A percentile compares a stretch with the other conserved stretches of the same genome.
Evolutionary conservation across 2,888 invertebrate species (phyloP).

Genomic region (Tortrix viridana): DNA sequence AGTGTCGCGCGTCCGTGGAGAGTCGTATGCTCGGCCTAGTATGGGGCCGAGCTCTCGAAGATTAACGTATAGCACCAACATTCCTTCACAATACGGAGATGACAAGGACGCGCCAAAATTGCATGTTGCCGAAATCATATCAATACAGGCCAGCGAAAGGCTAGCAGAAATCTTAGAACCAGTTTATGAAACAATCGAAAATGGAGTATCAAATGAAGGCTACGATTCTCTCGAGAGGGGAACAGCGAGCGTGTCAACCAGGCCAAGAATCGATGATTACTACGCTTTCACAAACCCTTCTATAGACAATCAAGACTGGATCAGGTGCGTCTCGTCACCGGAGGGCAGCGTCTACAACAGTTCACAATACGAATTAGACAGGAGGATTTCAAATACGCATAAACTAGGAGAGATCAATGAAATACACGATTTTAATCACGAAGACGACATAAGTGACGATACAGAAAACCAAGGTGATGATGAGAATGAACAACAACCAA

Average conservation of each 20-base stretch:
- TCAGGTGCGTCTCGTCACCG: conserved; percentile 62
- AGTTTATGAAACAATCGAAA: conserved; percentile 72
- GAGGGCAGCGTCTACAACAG: conserved; percentile 65
- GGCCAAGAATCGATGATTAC: conserved; percentile 60
- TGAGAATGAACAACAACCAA: conserved; percentile 33
- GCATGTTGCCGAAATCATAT: conserved; percentile 77
- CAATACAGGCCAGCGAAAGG: conserved; percentile 73
- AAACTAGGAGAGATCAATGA: conserved; percentile 22
- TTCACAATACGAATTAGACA: conserved; percentile 61
- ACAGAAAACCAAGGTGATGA: conserved; percentile 40
- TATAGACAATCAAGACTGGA: conserved; percentile 72
- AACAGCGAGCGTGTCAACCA: conserved; percentile 57
- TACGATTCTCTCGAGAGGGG: conserved; percentile 63
- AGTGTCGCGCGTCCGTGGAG: conserved; percentile 64
- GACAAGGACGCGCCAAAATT: conserved; percentile 63
- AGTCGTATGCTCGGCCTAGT: conserved; percentile 59
- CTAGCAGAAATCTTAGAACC: conserved; percentile 76
- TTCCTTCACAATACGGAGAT: conserved; percentile 55
- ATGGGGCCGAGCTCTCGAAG: conserved; percentile 58
- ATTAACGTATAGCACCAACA: conserved; percentile 68
- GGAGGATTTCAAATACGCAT: conserved; percentile 37
- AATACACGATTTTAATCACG: conserved; percentile 35
- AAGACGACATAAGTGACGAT: conserved; percentile 6
- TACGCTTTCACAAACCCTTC: conserved; percentile 70
- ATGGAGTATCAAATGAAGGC: conserved; percentile 59